phyloP scores from a whole-genome alignment of 2,113 vertebrate genomes.

The Gavialis gangeticus region DNA sequence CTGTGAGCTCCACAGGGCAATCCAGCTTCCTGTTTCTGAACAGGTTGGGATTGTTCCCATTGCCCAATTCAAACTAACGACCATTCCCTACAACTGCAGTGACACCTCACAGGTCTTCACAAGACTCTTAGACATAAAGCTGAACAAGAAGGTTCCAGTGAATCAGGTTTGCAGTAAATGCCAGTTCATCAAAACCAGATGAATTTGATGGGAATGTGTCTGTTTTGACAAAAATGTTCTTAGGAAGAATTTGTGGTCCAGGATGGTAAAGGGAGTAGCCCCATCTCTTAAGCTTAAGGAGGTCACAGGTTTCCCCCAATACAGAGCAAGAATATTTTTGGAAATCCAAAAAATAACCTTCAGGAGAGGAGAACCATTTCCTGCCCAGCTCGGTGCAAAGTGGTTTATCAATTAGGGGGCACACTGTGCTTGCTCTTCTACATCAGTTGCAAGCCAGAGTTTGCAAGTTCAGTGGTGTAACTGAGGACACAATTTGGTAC shows the following conservation, averaged over 20 bases:
- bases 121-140: neutral
- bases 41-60: neutral
- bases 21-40: neutral
- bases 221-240: neutral
- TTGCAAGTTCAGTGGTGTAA: neutral
- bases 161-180: neutral
- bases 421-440: neutral
- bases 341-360: no score
- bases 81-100: neutral
- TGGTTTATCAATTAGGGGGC: neutral
- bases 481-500: neutral
- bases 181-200: neutral
- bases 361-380: no score
- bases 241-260: neutral
- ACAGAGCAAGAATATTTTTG: no score
- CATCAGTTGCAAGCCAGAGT: neutral
- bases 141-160: neutral
- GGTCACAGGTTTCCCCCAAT: no score
- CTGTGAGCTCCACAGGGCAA: neutral
- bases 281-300: no score
- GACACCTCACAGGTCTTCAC: neutral
- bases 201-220: neutral
- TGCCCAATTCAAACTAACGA: neutral
- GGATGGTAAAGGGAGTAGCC: neutral
- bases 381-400: neutral